Evolutionary conservation across 2,797 vertebrate genomes (phyloP).

Genomic region (Eospalax fontanierii): DNA sequence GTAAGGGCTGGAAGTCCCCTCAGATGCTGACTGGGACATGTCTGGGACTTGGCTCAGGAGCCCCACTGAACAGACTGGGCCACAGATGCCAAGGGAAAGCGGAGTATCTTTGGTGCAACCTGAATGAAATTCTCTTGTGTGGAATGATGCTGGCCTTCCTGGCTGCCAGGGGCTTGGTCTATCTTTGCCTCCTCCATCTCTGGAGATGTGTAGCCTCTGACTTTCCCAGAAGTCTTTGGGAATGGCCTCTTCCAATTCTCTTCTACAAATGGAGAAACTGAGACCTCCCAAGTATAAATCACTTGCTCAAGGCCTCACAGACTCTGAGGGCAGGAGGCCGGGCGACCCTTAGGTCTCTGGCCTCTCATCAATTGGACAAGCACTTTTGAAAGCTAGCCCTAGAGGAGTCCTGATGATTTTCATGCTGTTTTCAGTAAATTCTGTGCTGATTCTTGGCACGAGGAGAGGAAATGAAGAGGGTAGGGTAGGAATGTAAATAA

Average conservation of each 20-base stretch:
- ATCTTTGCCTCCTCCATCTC: background rate
- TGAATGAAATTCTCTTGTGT: background rate
- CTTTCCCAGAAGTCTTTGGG: background rate
- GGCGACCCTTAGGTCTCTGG: background rate
- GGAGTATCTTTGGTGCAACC: background rate
- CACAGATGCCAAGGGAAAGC: background rate
- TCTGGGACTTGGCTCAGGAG: background rate
- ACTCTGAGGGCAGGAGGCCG: background rate
- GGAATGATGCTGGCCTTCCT: background rate
- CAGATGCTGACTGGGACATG: background rate
- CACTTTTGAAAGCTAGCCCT: conserved; percentile 85
- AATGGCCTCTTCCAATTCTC: background rate
- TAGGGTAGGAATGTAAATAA: conserved; percentile 90
- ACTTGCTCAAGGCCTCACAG: background rate
- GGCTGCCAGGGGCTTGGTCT: background rate
- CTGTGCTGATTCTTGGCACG: conserved; percentile 88
- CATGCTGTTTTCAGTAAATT: conserved; percentile 90
- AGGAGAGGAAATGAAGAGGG: conserved; percentile 89
- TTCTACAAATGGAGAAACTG: background rate
- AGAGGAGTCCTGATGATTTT: conserved; percentile 87
- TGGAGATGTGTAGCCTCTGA: background rate
- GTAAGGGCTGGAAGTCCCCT: conserved; percentile 5
- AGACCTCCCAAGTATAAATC: conserved; percentile 5
- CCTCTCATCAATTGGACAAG: conserved; percentile 70
- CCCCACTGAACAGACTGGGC: background rate